Evolutionary conservation across 2,113 vertebrate genomes (phyloP), one percentile per base, ranked within the genome.

Genomic region (Gobio gobio): DNA sequence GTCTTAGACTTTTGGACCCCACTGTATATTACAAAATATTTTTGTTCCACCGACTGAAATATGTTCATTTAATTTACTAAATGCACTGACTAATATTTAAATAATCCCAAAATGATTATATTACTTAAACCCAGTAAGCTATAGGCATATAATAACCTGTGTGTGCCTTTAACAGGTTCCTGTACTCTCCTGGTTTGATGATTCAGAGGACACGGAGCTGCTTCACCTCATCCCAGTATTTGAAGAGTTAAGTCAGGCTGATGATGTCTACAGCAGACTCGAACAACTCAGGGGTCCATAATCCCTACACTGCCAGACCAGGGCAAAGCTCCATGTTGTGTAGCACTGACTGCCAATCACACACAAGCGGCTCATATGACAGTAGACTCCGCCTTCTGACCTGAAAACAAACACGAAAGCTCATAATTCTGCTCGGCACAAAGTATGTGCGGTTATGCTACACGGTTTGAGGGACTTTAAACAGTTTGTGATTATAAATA

Each of bases 101-200:
- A 56, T 56, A 2, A 40, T 58, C 51, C 18, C 49, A 36, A 29
- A 12, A 75, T 51, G 45, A 47, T 24, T 49, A 49, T 18, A 66
- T 66, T 33, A 64, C 5, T 3, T 51, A 16, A 49, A 49, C 7
- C 12, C 13, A 59, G 5, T 64, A 45, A 45, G 12, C 24, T 29
- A n/a, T 2, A 18, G 4, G 14, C 9, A 0, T 43, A 14, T 13
- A 20, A 51, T 59, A 6, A 10, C 33, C 49, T n/a, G 22, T 81
- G 59, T 85, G 49, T 83, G 49, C 5, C n/a, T 75, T 66, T 43
- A 14, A 45, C 78, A 95, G 94, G 93, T 94, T 63, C 93, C 94
- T 0, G 94, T 94, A 85, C 92, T 94, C 88, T 95, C 94, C 66
- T 95, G 94, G 94, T 95, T 95, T 85, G 94, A 95, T 59, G 94